Evolutionary conservation across 2,113 vertebrate genomes (phyloP).

Genomic region (Chionomys nivalis): DNA sequence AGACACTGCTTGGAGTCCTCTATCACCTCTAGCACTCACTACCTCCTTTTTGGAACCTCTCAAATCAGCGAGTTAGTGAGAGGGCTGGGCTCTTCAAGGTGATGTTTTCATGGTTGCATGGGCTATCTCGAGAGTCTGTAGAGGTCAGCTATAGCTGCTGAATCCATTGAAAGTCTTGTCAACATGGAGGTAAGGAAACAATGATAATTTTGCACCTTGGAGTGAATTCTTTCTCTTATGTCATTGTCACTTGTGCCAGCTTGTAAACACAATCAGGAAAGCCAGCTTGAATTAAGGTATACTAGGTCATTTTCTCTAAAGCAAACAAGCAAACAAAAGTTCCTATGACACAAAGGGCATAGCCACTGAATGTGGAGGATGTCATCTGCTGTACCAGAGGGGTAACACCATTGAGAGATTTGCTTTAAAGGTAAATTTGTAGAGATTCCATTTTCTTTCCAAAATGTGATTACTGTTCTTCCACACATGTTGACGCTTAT

Average conservation of each 20-base stretch:
- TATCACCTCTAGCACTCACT: background rate
- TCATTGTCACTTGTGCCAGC: background rate
- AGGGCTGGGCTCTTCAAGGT: background rate
- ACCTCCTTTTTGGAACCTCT: background rate
- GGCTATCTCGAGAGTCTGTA: background rate
- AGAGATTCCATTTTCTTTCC: background rate
- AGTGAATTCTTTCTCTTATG: background rate
- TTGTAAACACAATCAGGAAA: background rate
- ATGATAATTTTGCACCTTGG: background rate
- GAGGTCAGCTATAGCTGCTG: background rate
- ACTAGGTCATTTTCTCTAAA: background rate
- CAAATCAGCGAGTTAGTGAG: background rate
- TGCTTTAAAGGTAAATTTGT: background rate
- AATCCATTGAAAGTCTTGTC: background rate
- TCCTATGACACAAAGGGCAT: background rate
- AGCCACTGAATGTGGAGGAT: background rate
- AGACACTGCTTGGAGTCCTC: background rate
- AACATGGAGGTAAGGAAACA: background rate
- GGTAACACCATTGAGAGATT: background rate
- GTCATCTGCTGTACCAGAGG: background rate
- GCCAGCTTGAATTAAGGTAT: background rate
- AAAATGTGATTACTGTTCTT: background rate
- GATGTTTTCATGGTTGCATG: background rate
- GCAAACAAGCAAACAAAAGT: background rate
- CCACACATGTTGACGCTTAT: background rate